Evolutionary conservation across 2,888 invertebrate species (phyloP), one percentile per base, ranked within the genome.

Genomic region (Himalopsyche kuldschensis): DNA sequence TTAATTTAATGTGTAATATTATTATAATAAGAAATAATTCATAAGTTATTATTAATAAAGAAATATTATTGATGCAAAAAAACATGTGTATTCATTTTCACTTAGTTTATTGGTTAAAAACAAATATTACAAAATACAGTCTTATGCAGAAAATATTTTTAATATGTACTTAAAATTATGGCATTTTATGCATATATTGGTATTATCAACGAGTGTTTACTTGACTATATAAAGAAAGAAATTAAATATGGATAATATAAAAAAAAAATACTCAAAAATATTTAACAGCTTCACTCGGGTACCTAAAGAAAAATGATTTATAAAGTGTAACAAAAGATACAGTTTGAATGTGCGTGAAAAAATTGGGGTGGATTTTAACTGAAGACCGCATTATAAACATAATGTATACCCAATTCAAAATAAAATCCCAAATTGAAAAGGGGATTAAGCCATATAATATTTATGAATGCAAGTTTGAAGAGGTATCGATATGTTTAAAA

Each of bases 21-120:
- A 83, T 80, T 84, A 69, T 77, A 77, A 77, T 84, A 86, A 85
- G 85, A 79, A 81, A 78, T 86, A 86, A 77, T 80, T 78, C 48
- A 86, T 87, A 87, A 87, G 84, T 83, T 83, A 86, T 84, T 86
- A 86, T 83, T 82, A 87, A 87, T 87, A 86, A 87, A 86, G 79
- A 82, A 85, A 85, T 85, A 85, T 85, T 85, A 84, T 86, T 85
- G 84, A 84, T 82, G 80, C 81, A 46, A 78, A 78, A n/a, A 82
- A 6, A 31, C 35, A 41, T 55, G 76, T 80, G 35, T 80, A 31
- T 82, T 81, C 32, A 69, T 79, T 79, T 20, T 76, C 3, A 69
- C 15, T 69, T 69, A 11, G 27, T 69, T 69, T 20, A 69, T 30
- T 69, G 27, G n/a, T 24, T 55, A 24, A 55, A 55, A 55, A 55